Evolutionary conservation across 2,113 vertebrate genomes (phyloP).

Genomic region (Capreolus pygargus): DNA sequence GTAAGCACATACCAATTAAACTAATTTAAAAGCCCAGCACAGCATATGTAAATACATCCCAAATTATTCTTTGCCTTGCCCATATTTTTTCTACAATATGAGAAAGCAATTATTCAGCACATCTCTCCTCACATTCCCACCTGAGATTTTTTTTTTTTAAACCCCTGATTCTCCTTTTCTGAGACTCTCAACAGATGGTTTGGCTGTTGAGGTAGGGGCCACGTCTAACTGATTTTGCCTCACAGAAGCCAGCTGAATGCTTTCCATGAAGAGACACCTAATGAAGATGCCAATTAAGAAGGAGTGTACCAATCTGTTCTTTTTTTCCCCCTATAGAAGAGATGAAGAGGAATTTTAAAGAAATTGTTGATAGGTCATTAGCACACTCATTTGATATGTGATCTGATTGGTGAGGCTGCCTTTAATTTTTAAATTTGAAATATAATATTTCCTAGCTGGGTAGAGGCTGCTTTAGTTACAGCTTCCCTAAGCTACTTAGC

Average conservation of each 20-base stretch:
- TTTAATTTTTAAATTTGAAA: conserved; percentile 45
- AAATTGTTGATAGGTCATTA: conserved; percentile 28
- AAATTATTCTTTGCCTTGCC: background rate
- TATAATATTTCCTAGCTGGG: background rate
- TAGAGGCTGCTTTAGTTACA: background rate
- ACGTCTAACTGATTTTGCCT: background rate
- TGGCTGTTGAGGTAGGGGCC: background rate
- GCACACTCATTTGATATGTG: background rate
- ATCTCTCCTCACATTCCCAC: background rate
- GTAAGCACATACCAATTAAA: background rate
- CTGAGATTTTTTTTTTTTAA: background rate
- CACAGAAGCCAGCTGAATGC: background rate
- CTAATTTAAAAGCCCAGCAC: background rate
- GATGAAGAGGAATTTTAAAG: conserved; percentile 10
- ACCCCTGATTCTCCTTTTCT: background rate
- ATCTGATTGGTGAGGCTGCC: background rate
- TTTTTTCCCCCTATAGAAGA: background rate
- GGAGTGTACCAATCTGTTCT: background rate
- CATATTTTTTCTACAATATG: background rate
- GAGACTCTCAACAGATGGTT: background rate
- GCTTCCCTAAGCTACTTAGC: background rate
- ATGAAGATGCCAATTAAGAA: background rate
- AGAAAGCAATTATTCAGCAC: background rate
- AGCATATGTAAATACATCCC: background rate
- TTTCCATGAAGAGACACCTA: background rate